Percentiles rank a stretch among this genome's conserved stretches.
Conservation (phyloP, 2,888 invertebrate genomes). For the Bibio marci region DNA sequence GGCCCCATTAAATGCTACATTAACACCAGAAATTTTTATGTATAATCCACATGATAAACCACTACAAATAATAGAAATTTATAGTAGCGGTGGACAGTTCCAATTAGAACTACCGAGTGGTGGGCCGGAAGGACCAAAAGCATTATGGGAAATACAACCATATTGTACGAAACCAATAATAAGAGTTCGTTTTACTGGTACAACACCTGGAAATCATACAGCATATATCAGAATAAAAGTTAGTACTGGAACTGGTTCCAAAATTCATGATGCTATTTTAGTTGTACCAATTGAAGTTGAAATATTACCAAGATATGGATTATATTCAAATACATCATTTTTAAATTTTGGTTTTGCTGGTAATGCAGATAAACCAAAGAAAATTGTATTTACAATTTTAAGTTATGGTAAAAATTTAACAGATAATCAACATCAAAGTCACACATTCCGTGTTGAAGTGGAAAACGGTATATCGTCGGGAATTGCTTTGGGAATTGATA, state of each 20-base stretch:
- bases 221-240: slow-evolving; percentile 52
- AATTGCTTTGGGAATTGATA: neutral
- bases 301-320: slow-evolving; percentile 48
- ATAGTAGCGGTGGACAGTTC: slow-evolving; percentile 79
- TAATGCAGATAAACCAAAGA: slow-evolving; percentile 44
- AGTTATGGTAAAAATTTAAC: slow-evolving; percentile 15
- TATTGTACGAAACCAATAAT: slow-evolving; percentile 77
- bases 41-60: slow-evolving; percentile 84
- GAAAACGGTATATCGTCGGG: slow-evolving; percentile 1
- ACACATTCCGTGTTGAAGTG: slow-evolving; percentile 7
- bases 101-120: slow-evolving; percentile 75
- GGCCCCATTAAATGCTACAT: slow-evolving; percentile 80
- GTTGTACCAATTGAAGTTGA: slow-evolving; percentile 75
- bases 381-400: slow-evolving; percentile 27
- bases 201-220: slow-evolving; percentile 63
- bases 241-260: slow-evolving; percentile 15
- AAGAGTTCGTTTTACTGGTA: slow-evolving; percentile 63
- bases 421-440: slow-evolving; percentile 4
- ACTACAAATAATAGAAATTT: slow-evolving; percentile 70
- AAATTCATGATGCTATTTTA: slow-evolving; percentile 28
- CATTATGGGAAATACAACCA: slow-evolving; percentile 82
- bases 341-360: slow-evolving; percentile 73
- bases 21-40: slow-evolving; percentile 75
- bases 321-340: slow-evolving; percentile 58
- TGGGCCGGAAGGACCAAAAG: slow-evolving; percentile 59